A percentile compares a stretch with the other conserved stretches of the same genome.
phyloP scores from a whole-genome alignment of 2,888 invertebrate genomes.

The Agrotis puta region DNA sequence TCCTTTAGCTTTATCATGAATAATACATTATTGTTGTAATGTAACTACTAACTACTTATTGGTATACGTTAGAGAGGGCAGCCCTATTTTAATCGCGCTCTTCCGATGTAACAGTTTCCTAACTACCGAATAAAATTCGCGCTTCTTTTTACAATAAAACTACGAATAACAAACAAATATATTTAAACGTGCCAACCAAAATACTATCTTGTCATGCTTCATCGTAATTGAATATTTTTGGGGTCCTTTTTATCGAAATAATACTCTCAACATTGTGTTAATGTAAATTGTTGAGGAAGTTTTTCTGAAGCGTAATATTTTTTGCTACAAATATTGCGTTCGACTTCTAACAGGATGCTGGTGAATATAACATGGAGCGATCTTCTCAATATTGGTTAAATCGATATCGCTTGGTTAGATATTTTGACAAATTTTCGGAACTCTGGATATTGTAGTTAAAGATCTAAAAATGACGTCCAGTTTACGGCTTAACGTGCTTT shows the following conservation, averaged over 20 bases:
- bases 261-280: background rate
- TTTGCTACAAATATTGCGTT: too few species aligned
- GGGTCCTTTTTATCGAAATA: background rate
- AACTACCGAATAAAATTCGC: slow-evolving; percentile 37
- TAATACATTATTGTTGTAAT: too few species aligned
- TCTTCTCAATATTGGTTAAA: too few species aligned
- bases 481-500: too few species aligned
- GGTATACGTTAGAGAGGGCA: slow-evolving; percentile 11
- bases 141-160: slow-evolving; percentile 46
- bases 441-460: too few species aligned
- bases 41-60: background rate
- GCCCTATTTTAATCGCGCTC: slow-evolving; percentile 49
- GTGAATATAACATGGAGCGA: too few species aligned
- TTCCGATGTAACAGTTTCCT: slow-evolving; percentile 54
- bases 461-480: too few species aligned
- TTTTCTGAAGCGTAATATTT: background rate
- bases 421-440: too few species aligned
- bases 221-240: background rate
- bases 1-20: too few species aligned
- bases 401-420: too few species aligned
- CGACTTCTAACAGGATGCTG: too few species aligned
- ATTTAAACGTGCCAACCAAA: slow-evolving; percentile 19
- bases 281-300: background rate
- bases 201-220: background rate
- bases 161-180: slow-evolving; percentile 22